phyloP scores from a whole-genome alignment of 2,113 vertebrate genomes.

The Canis aureus region DNA sequence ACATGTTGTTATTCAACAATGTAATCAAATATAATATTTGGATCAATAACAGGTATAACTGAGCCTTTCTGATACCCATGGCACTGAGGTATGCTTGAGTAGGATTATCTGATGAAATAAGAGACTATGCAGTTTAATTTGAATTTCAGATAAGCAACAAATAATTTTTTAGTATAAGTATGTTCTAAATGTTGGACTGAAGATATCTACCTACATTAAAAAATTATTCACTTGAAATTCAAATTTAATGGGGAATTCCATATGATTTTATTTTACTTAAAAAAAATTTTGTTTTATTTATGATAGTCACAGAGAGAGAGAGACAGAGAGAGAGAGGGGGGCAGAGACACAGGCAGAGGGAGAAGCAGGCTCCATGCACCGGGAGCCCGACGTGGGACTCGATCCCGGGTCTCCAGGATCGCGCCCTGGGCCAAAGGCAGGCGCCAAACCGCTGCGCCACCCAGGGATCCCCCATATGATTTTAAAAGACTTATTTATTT shows the following conservation, averaged over 20 bases:
- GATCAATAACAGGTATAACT: not conserved
- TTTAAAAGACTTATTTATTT: no score
- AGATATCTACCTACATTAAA: not conserved
- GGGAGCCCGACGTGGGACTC: no score
- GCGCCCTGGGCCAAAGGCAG: no score
- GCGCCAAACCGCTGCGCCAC: no score
- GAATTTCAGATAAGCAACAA: constrained; percentile 14
- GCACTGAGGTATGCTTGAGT: not conserved
- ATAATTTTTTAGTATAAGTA: not conserved
- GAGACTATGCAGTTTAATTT: not conserved
- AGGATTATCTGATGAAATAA: not conserved
- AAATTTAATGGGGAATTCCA: not conserved
- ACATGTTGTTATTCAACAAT: not conserved
- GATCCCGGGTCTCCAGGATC: no score
- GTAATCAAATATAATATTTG: not conserved
- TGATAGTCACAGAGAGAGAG: no score
- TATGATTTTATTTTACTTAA: not conserved
- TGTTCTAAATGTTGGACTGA: not conserved
- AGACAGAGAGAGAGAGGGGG: no score
- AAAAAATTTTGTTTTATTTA: no score
- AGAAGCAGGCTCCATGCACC: no score
- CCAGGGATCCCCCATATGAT: not conserved
- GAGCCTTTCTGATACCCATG: not conserved
- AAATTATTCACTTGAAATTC: constrained; percentile 14
- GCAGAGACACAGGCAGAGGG: no score